Evolutionary conservation across 2,113 vertebrate species (phyloP).

Genomic region (Ochotona princeps): DNA sequence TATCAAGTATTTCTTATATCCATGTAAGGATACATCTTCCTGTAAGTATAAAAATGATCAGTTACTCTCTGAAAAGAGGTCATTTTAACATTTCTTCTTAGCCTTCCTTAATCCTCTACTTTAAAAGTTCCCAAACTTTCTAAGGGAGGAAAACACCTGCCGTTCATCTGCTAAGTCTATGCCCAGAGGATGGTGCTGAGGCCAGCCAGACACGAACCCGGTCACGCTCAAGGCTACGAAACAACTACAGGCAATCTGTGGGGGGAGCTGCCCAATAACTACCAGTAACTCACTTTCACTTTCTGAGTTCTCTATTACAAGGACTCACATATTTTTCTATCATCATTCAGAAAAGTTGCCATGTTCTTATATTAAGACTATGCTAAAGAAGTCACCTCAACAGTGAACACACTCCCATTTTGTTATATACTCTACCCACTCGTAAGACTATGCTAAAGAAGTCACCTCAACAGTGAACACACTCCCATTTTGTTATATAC

Average conservation of each 20-base stretch:
- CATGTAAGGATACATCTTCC: conserved; percentile 95
- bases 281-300: background rate
- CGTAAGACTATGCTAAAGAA: background rate
- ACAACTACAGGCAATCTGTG: background rate
- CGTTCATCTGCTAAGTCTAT: background rate
- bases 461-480: background rate
- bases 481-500: background rate
- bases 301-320: conserved; percentile 17
- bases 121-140: conserved; percentile 1
- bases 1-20: conserved; percentile 93
- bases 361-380: conserved; percentile 10
- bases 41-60: conserved; percentile 82
- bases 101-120: background rate
- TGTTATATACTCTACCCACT: background rate
- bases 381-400: background rate
- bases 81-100: background rate
- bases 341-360: conserved; percentile 44
- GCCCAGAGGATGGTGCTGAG: background rate
- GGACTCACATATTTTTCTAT: background rate
- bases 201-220: background rate
- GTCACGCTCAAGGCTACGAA: background rate
- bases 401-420: background rate
- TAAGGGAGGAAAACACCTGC: background rate
- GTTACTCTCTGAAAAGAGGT: background rate
- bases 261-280: background rate